Evolutionary conservation across 1,140 invertebrate species (phyloP).

Genomic region (Sesamia nonagrioides): DNA sequence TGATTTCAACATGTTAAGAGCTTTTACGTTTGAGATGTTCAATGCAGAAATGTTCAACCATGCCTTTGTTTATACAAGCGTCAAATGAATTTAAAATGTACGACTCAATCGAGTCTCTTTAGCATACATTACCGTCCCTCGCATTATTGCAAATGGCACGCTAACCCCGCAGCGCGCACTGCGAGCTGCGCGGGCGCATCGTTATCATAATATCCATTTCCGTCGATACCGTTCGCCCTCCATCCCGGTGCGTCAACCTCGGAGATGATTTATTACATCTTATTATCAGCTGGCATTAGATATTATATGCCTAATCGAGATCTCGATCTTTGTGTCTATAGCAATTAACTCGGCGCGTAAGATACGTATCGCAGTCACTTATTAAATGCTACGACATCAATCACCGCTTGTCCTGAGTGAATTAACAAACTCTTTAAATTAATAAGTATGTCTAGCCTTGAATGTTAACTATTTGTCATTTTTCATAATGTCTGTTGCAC

Average conservation of each 20-base stretch:
- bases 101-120: constrained; percentile 23
- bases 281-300: constrained; percentile 68
- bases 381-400: constrained; percentile 39
- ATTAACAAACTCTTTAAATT: constrained; percentile 31
- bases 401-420: constrained; percentile 30
- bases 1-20: constrained; percentile 17
- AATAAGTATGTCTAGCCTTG: constrained; percentile 24
- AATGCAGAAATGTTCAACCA: constrained; percentile 14
- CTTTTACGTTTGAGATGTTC: background rate
- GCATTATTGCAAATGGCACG: constrained; percentile 48
- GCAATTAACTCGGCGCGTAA: constrained; percentile 31
- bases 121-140: constrained; percentile 45
- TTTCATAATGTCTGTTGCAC: constrained; percentile 46
- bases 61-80: constrained; percentile 44
- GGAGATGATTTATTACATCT: constrained; percentile 74
- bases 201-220: constrained; percentile 81
- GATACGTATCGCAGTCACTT: constrained; percentile 36
- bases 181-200: constrained; percentile 60
- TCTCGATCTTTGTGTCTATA: constrained; percentile 22
- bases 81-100: constrained; percentile 46
- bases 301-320: constrained; percentile 58
- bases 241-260: constrained; percentile 66
- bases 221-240: constrained; percentile 69
- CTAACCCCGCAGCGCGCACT: constrained; percentile 38
- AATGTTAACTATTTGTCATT: constrained; percentile 35